A percentile compares a stretch with the other conserved stretches of the same genome.
These are phyloP conservation scores for Dendroctonus ponderosae DNA, from an alignment of 1,140 invertebrate genomes.

Conservation along the genomic window DNA sequence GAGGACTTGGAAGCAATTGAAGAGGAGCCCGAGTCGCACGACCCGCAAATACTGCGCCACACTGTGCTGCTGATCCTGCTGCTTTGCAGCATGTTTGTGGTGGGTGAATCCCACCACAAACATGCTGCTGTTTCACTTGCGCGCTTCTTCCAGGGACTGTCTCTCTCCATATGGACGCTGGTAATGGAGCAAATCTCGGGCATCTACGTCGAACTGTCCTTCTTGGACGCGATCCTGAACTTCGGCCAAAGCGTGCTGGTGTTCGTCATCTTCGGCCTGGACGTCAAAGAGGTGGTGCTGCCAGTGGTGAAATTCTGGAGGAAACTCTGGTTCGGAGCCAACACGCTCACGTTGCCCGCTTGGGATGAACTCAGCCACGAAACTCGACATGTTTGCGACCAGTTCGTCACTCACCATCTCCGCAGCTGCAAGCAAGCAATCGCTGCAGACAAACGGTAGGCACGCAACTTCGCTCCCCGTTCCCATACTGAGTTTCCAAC, in stretches of 20 bases:
- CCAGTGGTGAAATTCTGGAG: conserved; percentile 63
- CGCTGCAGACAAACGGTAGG: conserved; percentile 66
- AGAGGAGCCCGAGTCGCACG: conserved; percentile 56
- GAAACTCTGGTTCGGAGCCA: conserved; percentile 67
- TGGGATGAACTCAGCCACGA: conserved; percentile 73
- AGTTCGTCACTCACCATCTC: conserved; percentile 83
- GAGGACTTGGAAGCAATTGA: conserved; percentile 56
- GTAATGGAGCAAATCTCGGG: conserved; percentile 83
- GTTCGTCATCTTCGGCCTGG: conserved; percentile 82
- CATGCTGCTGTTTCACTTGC: not conserved
- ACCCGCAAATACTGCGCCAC: conserved; percentile 76
- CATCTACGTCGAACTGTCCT: conserved; percentile 87
- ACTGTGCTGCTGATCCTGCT: conserved; percentile 80
- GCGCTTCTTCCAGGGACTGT: conserved; percentile 65
- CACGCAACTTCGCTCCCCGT: not conserved
- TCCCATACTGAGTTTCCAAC: not conserved
- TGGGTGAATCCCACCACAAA: conserved; percentile 52
- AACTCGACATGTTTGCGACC: conserved; percentile 80
- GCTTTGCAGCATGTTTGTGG: conserved; percentile 84
- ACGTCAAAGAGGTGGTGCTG: conserved; percentile 70
- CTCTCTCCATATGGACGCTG: conserved; percentile 82
- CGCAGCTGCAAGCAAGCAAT: conserved; percentile 78
- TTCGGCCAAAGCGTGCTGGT: conserved; percentile 86
- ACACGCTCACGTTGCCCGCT: conserved; percentile 67
- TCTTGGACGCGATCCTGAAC: conserved; percentile 83